These are phyloP conservation scores for Pseudonaja textilis DNA, from an alignment of 2,113 vertebrate species.

Conservation along the genomic window DNA sequence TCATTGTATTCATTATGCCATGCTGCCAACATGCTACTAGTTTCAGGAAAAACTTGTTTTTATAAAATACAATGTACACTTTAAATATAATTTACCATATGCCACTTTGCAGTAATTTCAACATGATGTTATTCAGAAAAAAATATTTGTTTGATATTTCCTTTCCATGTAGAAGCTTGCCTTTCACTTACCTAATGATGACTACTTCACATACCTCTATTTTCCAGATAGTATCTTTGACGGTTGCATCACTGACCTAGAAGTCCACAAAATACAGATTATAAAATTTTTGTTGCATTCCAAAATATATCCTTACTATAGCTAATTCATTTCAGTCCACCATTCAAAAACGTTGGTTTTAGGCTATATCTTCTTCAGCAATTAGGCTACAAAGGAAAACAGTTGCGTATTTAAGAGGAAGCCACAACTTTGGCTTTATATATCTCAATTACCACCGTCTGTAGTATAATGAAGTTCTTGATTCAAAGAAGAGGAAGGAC, in stretches of 20 bases:
- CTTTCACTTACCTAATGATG: constrained; percentile 34
- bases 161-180: neutral
- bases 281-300: neutral
- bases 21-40: neutral
- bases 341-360: neutral
- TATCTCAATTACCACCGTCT: neutral
- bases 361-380: neutral
- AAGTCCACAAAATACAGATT: neutral
- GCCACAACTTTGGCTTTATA: neutral
- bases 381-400: neutral
- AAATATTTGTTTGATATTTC: neutral
- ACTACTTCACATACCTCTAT: neutral
- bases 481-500: constrained; percentile 8
- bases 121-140: neutral
- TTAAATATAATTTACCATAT: neutral
- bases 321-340: neutral
- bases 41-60: neutral
- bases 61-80: neutral
- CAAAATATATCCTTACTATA: neutral
- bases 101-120: neutral
- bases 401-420: constrained; percentile 4
- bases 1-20: neutral
- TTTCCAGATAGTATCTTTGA: neutral
- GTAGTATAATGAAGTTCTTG: constrained; percentile 19
- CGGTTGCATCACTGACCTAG: neutral